Base-by-base conservation (phyloP, 2,113 vertebrate species). In the western clawed frog (Xenopus tropicalis) region DNA sequence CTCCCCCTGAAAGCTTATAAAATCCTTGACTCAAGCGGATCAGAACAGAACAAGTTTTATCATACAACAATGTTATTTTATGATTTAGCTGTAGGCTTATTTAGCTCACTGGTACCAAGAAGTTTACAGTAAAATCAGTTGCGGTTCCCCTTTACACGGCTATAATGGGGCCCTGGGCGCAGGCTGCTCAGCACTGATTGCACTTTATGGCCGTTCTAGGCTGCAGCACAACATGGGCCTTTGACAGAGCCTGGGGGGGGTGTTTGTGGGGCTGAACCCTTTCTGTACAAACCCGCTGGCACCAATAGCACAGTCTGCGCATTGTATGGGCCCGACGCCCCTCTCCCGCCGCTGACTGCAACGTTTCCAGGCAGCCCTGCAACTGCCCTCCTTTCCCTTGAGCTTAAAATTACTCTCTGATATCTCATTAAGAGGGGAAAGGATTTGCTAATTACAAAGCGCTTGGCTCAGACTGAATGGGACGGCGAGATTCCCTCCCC, bases 211-310 rank as follows among this genome's bases (percentile, higher is more conserved):
- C 29, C 29, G 29, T 37, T 37, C 10, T 37, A 37, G 29, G 29
- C 29, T 37, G 29, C 29, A 9, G 29, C 29, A 37, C 29, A 37
- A 37, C 29, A 37, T 3, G 29, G 29, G 29, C 29, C 29, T 37
- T 37, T 37, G 29, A 37, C 29, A 14, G 22, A n/a, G 8, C 4
- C 2, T 17, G 14, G 24, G 22, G 19, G 59, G 56, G 68, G 68
- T 21, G 66, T n/a, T 51, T 57, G 16, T 2, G 13, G 2, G 19
- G 17, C 6, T 14, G 29, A 25, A 14, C 29, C 6, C 29, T 9
- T 59, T 59, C 54, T 44, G 52, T 61, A 54, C 63, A 56, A 54
- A 24, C 22, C 70, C 21, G 10, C 44, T 54, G 43, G 43, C 70
- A 42, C 57, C 14, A 44, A 21, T 70, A 37, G 29, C 63, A 43